Base-by-base conservation (phyloP, 2,888 invertebrate species). In the Exocentrus adspersus region DNA sequence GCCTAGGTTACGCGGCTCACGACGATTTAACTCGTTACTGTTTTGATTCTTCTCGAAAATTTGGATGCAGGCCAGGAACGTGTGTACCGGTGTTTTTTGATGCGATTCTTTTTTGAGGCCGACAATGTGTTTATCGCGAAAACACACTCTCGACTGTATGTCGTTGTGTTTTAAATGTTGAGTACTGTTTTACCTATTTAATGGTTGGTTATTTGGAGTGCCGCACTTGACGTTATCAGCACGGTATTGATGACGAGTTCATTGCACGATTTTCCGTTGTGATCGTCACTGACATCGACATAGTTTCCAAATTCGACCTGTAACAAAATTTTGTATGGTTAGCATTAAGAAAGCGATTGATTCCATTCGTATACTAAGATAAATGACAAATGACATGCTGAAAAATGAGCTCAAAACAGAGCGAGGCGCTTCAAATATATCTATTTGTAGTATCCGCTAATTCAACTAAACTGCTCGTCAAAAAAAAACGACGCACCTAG, bases 1-100 rank as follows among this genome's bases (percentile, higher is more conserved):
- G 87, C 83, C 87, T 64, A 61, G 56, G 59, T 60, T 57, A 63
- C 62, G 41, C 56, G 30, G 57, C 57, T 30, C 54, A 41, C 41
- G 17, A 46, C 46, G 46, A 30, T 32, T 32, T 46, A n/a, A 20
- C 42, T 32, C 19, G 57, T 57, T 57, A 28, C 43, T 20, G 57
- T 32, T 54, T 51, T 43, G 24, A 28, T 63, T 61, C 58, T 58
- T 52, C 52, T 24, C 46, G 51, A 37, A 61, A 54, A 51, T 41
- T 63, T 67, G 65, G 65, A 41, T 28, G 0, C n/a, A 48, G n/a
- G 69, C 69, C 67, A 62, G 46, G 20, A 53, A 60, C 52, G 54
- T 43, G 54, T 14, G 41, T 54, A 14, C 7, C 37, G 37, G 37
- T 37, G 24, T 30, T 60, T 64, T 51, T 30, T 10, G 21, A 32